A percentile compares a stretch with the other conserved stretches of the same genome.
Evolutionary conservation across 2,797 vertebrate species (phyloP).

Genomic region (Anomalospiza imberbis): DNA sequence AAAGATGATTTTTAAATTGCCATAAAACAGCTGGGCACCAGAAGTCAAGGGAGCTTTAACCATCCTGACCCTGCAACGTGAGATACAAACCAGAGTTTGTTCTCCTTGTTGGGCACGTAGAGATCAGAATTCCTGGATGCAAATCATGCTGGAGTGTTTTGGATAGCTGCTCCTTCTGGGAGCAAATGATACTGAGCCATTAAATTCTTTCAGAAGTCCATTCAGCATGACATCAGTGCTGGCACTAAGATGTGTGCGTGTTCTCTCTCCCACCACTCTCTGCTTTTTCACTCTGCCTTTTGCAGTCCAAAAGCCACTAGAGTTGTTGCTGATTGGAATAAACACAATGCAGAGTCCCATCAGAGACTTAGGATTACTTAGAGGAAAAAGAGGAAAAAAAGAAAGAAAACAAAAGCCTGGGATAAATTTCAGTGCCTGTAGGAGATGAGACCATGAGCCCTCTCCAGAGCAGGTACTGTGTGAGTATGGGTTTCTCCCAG

Average conservation of each 20-base stretch:
- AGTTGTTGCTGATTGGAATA: not conserved
- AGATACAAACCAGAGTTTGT: not conserved
- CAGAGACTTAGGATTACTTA: not conserved
- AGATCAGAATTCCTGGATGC: not conserved
- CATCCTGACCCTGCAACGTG: not conserved
- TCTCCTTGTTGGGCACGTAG: not conserved
- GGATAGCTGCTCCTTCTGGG: not conserved
- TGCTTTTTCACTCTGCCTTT: slow-evolving; percentile 49
- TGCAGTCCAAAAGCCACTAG: not conserved
- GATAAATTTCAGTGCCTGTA: not conserved
- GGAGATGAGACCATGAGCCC: not conserved
- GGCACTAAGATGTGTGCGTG: not conserved
- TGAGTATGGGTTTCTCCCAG: not conserved
- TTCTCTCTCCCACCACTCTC: not conserved
- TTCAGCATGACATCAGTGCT: slow-evolving; percentile 20
- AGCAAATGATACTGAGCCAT: not conserved
- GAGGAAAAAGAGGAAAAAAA: not conserved
- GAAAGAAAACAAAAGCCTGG: not conserved
- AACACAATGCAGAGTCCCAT: not conserved
- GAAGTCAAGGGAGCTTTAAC: not conserved
- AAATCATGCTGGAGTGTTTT: not conserved
- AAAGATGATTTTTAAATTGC: not conserved
- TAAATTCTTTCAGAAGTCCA: slow-evolving; percentile 14
- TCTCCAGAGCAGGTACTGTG: rapidly evolving
- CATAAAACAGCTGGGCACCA: not conserved